A percentile compares a stretch with the other conserved stretches of the same genome.
Evolutionary conservation across 2,888 invertebrate genomes (phyloP).

Genomic region (Hyalella azteca): DNA sequence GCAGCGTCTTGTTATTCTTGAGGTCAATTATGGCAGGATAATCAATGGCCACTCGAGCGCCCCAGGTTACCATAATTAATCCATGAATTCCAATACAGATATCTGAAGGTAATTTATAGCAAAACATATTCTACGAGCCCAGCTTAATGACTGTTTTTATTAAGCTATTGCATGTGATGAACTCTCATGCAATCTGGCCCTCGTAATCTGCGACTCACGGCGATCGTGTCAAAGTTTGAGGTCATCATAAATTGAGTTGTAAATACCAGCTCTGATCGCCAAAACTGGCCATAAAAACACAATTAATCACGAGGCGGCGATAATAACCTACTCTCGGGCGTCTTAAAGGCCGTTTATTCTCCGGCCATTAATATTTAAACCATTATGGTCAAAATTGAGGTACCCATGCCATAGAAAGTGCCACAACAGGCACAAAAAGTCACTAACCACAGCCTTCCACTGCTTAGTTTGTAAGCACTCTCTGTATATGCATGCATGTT

Average conservation of each 20-base stretch:
- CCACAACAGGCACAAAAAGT: too few relatives aligned
- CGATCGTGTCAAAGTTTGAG: constrained; percentile 24
- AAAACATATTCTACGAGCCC: not conserved
- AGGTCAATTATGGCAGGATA: too few relatives aligned
- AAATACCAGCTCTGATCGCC: constrained; percentile 20
- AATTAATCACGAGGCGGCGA: constrained; percentile 17
- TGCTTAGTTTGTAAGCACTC: too few relatives aligned
- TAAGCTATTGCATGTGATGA: constrained; percentile 15
- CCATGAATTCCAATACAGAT: too few relatives aligned
- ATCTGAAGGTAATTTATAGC: constrained; percentile 2
- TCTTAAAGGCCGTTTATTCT: not conserved
- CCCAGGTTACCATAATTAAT: too few relatives aligned
- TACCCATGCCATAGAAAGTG: too few relatives aligned
- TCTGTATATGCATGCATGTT: too few relatives aligned
- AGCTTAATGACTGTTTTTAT: not conserved
- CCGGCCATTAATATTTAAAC: not conserved
- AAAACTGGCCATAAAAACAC: constrained; percentile 28
- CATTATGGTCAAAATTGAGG: not conserved
- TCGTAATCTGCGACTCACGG: constrained; percentile 35
- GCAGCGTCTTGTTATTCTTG: too few relatives aligned
- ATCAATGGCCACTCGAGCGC: too few relatives aligned
- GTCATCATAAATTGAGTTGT: constrained; percentile 28
- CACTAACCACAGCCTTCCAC: too few relatives aligned
- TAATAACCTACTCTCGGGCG: not conserved
- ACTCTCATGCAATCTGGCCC: constrained; percentile 10